These are phyloP conservation scores for Tetranychus piercei DNA, from an alignment of 2,888 invertebrate species.

Conservation along the genomic window DNA sequence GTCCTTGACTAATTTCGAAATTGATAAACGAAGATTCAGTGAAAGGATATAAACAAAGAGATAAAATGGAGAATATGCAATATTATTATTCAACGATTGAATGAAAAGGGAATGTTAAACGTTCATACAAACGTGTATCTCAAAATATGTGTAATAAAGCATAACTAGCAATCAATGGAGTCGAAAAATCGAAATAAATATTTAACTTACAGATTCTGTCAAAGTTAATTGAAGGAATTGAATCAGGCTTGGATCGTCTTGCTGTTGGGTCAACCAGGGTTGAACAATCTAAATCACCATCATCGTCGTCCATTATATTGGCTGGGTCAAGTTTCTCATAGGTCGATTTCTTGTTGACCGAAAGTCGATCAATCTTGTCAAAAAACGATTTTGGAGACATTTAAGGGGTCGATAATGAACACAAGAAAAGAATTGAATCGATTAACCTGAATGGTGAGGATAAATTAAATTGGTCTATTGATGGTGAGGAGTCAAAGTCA, in stretches of 20 bases:
- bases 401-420: neutral
- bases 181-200: neutral
- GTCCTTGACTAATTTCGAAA: neutral
- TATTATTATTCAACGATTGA: neutral
- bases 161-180: neutral
- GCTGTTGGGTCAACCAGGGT: neutral
- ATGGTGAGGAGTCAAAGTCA: neutral
- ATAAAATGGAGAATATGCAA: neutral
- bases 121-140: neutral
- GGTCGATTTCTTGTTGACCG: neutral
- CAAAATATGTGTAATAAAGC: neutral
- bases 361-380: neutral
- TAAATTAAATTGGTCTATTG: neutral
- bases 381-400: neutral
- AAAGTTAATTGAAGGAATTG: neutral
- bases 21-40: neutral
- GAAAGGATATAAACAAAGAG: neutral
- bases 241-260: neutral
- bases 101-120: neutral
- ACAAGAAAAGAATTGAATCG: neutral
- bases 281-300: neutral
- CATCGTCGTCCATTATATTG: neutral
- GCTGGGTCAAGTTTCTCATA: neutral
- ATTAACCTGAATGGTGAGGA: neutral
- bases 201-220: neutral